Percentiles rank a stretch among this genome's conserved stretches.
These are phyloP conservation scores for Amphipoea oculea DNA, from an alignment of 2,888 invertebrate species.

Conservation along the genomic window DNA sequence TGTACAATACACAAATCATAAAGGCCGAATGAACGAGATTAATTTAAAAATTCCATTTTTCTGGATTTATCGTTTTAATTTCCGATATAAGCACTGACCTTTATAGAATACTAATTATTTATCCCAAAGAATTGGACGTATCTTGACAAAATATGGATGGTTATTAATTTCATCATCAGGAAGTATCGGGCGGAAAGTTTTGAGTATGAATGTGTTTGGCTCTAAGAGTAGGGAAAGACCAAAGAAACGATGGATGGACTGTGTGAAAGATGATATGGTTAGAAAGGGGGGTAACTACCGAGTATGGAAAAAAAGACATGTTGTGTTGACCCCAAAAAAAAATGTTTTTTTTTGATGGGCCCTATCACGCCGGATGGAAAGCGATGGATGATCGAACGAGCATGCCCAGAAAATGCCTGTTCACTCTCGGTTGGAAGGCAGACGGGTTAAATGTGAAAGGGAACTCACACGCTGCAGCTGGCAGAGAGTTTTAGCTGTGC, in stretches of 20 bases:
- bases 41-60: slow-evolving; percentile 7
- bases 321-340: not conserved
- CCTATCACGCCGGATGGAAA: too few relatives aligned
- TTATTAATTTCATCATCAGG: not conserved
- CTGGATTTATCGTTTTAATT: slow-evolving; percentile 27
- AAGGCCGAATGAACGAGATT: too few relatives aligned
- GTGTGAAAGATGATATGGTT: not conserved
- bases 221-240: not conserved
- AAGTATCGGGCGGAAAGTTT: not conserved
- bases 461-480: not conserved
- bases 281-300: not conserved
- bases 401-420: not conserved
- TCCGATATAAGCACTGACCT: slow-evolving; percentile 12
- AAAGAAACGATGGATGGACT: not conserved
- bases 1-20: not conserved
- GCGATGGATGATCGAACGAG: not conserved
- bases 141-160: not conserved
- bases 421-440: not conserved
- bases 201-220: not conserved
- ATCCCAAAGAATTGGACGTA: not conserved
- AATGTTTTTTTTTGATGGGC: not conserved
- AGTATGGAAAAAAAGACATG: not conserved
- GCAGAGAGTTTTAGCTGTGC: not conserved
- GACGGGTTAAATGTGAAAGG: not conserved
- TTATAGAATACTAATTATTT: slow-evolving; percentile 12